Evolutionary conservation across 2,113 vertebrate species (phyloP).

Genomic region (Brienomyrus brachyistius): DNA sequence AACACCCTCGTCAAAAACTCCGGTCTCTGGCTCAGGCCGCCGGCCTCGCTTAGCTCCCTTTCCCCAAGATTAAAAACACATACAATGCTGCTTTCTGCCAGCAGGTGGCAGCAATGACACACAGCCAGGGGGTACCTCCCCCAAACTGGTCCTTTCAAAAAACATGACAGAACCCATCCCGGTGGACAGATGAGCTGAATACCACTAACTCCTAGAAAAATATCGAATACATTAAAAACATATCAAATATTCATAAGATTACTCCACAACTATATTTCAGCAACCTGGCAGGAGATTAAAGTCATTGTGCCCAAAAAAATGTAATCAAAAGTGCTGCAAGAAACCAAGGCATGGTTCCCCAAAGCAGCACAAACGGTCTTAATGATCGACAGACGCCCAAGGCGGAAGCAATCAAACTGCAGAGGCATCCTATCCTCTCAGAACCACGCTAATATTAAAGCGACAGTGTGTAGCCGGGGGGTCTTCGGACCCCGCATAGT

Average conservation of each 20-base stretch:
- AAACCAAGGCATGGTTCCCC: background rate
- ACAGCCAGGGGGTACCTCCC: background rate
- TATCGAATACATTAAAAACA: background rate
- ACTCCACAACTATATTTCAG: background rate
- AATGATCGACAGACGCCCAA: background rate
- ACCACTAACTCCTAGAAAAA: background rate
- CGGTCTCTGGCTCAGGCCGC: background rate
- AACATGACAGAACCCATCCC: background rate
- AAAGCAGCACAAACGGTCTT: background rate
- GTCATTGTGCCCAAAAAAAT: background rate
- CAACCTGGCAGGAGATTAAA: background rate
- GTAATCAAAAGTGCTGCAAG: background rate
- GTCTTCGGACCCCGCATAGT: background rate
- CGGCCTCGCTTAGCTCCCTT: background rate
- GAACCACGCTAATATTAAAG: background rate
- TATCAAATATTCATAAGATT: constrained; percentile 2
- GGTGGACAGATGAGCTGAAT: background rate
- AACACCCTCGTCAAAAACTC: background rate
- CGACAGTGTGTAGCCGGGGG: background rate
- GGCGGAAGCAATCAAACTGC: background rate
- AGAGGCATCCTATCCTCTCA: background rate
- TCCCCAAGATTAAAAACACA: background rate
- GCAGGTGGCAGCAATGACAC: constrained; percentile 63
- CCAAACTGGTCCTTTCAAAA: background rate
- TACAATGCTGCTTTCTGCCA: constrained; percentile 39